Conservation (phyloP, 2,888 invertebrate species). For the Itoplectis maculator region DNA sequence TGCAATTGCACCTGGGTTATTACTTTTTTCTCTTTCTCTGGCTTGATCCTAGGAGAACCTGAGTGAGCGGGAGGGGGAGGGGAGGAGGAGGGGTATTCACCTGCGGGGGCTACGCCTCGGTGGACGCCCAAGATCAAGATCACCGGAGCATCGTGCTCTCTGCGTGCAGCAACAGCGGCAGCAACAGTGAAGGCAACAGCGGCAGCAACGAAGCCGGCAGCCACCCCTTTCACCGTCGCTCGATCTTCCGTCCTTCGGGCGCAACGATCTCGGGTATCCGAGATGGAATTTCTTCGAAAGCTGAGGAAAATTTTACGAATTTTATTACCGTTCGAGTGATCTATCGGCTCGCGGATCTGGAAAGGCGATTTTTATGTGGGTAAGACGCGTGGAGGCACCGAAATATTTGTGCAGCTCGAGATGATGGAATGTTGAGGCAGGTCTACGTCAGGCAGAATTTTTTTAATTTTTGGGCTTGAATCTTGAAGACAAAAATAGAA, state of each 20-base stretch:
- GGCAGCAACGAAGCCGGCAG: background rate
- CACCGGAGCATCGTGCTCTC: constrained; percentile 51
- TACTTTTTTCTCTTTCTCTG: background rate
- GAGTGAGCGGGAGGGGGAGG: too few relatives aligned
- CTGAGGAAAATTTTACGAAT: constrained; percentile 6
- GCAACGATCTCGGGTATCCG: background rate
- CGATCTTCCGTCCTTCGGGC: background rate
- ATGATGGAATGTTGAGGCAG: too few relatives aligned
- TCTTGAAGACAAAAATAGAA: too few relatives aligned
- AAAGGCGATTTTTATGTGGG: background rate
- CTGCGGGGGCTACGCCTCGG: constrained; percentile 52
- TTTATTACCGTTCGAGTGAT: background rate
- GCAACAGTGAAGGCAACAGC: background rate
- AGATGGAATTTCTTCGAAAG: constrained; percentile 12
- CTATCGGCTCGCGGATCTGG: background rate
- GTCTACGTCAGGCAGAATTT: too few relatives aligned
- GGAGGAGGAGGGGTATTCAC: too few relatives aligned
- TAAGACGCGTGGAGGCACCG: background rate
- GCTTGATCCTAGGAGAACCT: constrained; percentile 33
- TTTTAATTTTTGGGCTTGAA: too few relatives aligned
- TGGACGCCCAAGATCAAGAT: constrained; percentile 79
- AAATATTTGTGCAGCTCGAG: background rate
- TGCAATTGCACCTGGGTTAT: background rate
- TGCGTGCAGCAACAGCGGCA: constrained; percentile 5
- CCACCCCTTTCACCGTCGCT: constrained; percentile 55